Percentiles rank a stretch among this genome's conserved stretches.
phyloP scores from a whole-genome alignment of 2,113 vertebrate species.

The Carassius auratus region DNA sequence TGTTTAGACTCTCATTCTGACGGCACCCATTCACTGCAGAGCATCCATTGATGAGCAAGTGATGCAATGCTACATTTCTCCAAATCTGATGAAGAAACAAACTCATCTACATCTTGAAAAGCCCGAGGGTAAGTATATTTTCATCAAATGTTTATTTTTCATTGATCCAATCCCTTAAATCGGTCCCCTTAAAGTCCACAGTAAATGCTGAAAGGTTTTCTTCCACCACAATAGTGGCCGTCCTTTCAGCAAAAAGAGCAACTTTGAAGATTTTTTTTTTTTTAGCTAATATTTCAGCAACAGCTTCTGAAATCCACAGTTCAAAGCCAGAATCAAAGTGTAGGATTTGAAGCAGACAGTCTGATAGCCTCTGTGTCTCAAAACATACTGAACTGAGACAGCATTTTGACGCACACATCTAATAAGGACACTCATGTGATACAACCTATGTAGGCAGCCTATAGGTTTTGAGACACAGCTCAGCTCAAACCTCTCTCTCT shows the following conservation, averaged over 20 bases:
- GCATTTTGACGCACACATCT: background rate
- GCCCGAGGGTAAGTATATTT: no score
- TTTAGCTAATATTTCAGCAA: background rate
- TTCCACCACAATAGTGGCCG: background rate
- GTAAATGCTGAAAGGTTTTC: background rate
- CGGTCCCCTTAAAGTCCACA: background rate
- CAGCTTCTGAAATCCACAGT: background rate
- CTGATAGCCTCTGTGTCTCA: background rate
- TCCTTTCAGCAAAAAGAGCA: background rate
- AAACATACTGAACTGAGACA: background rate
- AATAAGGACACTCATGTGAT: background rate
- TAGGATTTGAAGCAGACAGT: background rate
- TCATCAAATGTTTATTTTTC: no score
- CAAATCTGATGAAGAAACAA: no score
- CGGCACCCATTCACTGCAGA: no score
- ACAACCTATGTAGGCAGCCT: background rate
- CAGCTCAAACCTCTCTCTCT: background rate
- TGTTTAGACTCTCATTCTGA: no score
- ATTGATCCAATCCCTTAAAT: background rate
- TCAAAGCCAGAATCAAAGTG: background rate
- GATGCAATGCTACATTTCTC: no score
- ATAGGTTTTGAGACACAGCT: conserved; percentile 4
- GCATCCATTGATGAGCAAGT: no score
- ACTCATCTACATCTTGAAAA: no score
- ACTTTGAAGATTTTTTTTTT: background rate